Base-by-base conservation (phyloP, 1,140 invertebrate species). In the Drosophila orena region DNA sequence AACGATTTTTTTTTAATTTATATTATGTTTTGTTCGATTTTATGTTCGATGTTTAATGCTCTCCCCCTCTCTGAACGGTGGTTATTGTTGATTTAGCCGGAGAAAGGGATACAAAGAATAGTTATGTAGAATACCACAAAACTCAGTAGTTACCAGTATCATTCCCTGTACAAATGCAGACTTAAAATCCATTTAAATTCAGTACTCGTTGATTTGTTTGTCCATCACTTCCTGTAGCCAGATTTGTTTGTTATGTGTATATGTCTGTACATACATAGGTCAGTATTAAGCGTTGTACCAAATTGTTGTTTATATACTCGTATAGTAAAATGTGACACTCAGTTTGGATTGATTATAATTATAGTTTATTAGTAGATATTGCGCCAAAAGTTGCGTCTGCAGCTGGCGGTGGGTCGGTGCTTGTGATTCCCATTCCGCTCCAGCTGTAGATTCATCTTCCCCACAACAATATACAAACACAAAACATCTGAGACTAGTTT, bases 221-320 rank as follows among this genome's bases (percentile, higher is more conserved):
- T 60, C 22, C 56, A 17, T 11, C 56, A 17, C 15, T 22, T 54
- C 42, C 66, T 34, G 44, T 52, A 35, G 49, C 30, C 30, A 17
- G 49, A 35, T 46, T 73, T 42, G 40, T 49, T 44, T 42, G 47
- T 52, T 68, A 35, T 65, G 24, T 57, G 43, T 53, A 70, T 58
- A 54, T 71, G 66, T 79, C 52, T 59, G 47, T 64, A 59, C 40
- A 59, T 64, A 59, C 40, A 59, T 84, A 75, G 54, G 72, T 49
- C 84, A 86, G 83, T 86, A 86, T 86, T 86, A 86, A 88, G 83
- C 83, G 72, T 89, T 89, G 77, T 62, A 89, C 83, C 81, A 86
- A 88, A 66, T 54, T 49, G 74, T 77, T 77, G 65, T 69, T 76
- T 76, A 55, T 71, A 58, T 52, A 68, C 59, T 66, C 58, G 64